phyloP scores from a whole-genome alignment of 2,888 invertebrate species.

The Prosapia bicincta region DNA sequence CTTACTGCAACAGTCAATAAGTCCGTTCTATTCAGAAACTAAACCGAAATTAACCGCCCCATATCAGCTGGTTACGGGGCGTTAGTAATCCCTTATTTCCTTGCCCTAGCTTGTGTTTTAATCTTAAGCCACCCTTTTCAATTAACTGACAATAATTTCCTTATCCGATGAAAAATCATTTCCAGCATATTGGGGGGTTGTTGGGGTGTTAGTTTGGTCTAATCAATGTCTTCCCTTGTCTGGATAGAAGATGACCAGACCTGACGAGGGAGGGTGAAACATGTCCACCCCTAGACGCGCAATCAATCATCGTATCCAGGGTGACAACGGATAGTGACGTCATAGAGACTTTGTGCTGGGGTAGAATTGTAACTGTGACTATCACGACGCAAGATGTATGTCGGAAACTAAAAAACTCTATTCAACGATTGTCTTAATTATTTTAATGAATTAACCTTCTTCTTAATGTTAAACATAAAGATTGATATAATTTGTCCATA shows the following conservation, averaged over 20 bases:
- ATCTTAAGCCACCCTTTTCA: constrained; percentile 2
- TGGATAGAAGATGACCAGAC: neutral
- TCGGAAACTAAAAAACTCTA: too few species aligned
- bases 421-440: too few species aligned
- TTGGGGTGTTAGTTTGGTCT: neutral
- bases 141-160: neutral
- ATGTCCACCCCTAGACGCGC: neutral
- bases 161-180: neutral
- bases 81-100: neutral
- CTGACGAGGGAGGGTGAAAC: neutral
- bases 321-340: neutral
- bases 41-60: neutral
- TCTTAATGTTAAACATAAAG: too few species aligned
- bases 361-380: too few species aligned
- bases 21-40: neutral
- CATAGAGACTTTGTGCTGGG: neutral
- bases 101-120: neutral
- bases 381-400: too few species aligned
- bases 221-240: neutral
- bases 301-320: neutral
- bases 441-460: too few species aligned
- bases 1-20: too few species aligned
- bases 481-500: too few species aligned
- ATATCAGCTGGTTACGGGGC: neutral
- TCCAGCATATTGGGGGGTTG: neutral